phyloP scores from a whole-genome alignment of 2,888 invertebrate species.

The Drosophila engyochracea region DNA sequence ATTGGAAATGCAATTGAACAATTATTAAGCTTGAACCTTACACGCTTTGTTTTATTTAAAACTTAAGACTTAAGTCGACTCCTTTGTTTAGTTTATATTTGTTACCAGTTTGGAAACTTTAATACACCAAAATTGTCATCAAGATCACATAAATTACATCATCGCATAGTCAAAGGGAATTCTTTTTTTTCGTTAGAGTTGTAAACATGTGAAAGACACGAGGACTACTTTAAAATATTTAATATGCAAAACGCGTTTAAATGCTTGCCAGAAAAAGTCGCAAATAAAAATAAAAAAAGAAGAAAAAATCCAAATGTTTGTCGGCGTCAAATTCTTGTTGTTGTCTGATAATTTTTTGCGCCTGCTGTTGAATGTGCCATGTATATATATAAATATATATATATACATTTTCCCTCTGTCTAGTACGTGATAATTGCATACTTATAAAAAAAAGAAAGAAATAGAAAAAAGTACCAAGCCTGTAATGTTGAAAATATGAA shows the following conservation, averaged over 20 bases:
- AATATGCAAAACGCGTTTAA: slow-evolving; percentile 65
- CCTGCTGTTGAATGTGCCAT: slow-evolving; percentile 47
- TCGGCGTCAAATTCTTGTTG: slow-evolving; percentile 64
- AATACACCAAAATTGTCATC: slow-evolving; percentile 45
- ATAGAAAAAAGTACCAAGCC: slow-evolving; percentile 17
- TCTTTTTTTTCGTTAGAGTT: background rate
- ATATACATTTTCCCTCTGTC: slow-evolving; percentile 1
- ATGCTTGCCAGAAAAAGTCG: slow-evolving; percentile 5
- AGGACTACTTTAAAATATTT: slow-evolving; percentile 43
- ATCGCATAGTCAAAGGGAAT: slow-evolving; percentile 26
- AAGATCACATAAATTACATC: slow-evolving; percentile 73
- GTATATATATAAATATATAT: background rate
- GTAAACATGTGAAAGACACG: slow-evolving; percentile 38
- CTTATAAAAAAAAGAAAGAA: slow-evolving; percentile 3
- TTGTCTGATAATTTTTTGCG: slow-evolving; percentile 56
- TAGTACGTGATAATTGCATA: slow-evolving; percentile 78
- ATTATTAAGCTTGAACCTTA: accelerated
- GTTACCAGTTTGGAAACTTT: background rate
- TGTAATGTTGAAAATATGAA: slow-evolving; percentile 29
- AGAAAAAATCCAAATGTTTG: slow-evolving; percentile 43
- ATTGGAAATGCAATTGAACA: background rate
- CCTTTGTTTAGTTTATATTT: background rate
- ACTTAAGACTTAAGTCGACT: background rate
- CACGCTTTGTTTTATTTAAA: background rate
- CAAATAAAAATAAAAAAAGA: slow-evolving; percentile 8